Evolutionary conservation across 2,888 invertebrate genomes (phyloP), one percentile per base, ranked within the genome.

Genomic region (Epistrophe eligans): DNA sequence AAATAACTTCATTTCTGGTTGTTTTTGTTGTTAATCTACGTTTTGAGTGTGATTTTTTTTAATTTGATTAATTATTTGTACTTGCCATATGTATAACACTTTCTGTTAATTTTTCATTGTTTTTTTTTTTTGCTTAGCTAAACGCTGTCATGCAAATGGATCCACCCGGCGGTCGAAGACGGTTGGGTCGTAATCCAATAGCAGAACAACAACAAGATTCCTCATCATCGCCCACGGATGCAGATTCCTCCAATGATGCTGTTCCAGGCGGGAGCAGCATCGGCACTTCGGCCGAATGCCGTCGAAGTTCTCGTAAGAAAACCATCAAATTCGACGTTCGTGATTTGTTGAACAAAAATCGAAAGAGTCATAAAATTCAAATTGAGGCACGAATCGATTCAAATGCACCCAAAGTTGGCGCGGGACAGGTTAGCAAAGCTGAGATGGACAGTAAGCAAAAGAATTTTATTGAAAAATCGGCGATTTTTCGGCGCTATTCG

Each of bases 281-380:
- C n/a, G n/a, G 62, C 5, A 45, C 6, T 7, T 38, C 73, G 1
- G n/a, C 76, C 5, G 91, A 92, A 60, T 91, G 92, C 58, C 90
- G 92, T 1, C 91, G 92, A 19, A 93, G 92, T 88, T 91, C 92
- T 3, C 91, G 92, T 13, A 92, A 93, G 76, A 92, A 92, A 89
- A 89, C 92, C n/a, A 90, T 91, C 3, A 93, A 93, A 88, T 93
- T 92, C 72, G 92, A 93, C 88, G 92, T 93, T 0, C 90, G 91
- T 0, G 92, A 93, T 79, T 89, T 93, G 74, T 87, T 93, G 9
- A 92, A 92, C 60, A 92, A 92, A 84, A 91, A 91, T 79, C 90
- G 92, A 8, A 92, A 91, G 50, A 90, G 90, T 17, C 91, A 91
- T 81, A 92, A 92, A 89, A 92, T 92, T 70, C 92, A 92, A 84